These are phyloP conservation scores for Gymnogyps californianus DNA, from an alignment of 2,113 vertebrate species.

Conservation along the genomic window DNA sequence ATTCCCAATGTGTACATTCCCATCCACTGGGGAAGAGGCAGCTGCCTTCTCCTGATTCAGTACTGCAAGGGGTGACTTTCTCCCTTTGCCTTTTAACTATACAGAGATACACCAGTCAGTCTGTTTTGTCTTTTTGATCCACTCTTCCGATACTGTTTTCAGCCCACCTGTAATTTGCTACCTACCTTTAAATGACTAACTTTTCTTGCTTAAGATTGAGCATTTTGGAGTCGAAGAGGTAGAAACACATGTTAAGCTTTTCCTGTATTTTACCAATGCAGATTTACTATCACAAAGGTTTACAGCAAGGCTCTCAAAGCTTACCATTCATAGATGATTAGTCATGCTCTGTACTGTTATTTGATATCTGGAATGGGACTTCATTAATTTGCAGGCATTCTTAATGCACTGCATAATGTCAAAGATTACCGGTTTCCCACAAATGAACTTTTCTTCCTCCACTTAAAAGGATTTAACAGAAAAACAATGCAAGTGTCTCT, in stretches of 20 bases:
- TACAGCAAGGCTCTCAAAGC: neutral
- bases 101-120: neutral
- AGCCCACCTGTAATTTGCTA: neutral
- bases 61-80: neutral
- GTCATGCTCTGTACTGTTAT: neutral
- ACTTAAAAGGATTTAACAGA: neutral
- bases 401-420: neutral
- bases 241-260: neutral
- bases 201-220: neutral
- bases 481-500: neutral
- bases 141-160: neutral
- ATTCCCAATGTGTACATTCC: neutral
- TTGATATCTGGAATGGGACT: neutral
- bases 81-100: neutral
- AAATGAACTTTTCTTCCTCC: neutral
- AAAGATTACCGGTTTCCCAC: neutral
- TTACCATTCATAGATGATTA: neutral
- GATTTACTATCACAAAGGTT: neutral
- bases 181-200: neutral
- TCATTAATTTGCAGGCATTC: slow-evolving; percentile 13
- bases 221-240: neutral
- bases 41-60: neutral
- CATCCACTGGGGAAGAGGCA: neutral
- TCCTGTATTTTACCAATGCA: neutral
- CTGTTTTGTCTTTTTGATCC: neutral